A percentile compares a stretch with the other conserved stretches of the same genome.
Conservation (phyloP, 2,888 invertebrate genomes). For the Incurvaria masculella region DNA sequence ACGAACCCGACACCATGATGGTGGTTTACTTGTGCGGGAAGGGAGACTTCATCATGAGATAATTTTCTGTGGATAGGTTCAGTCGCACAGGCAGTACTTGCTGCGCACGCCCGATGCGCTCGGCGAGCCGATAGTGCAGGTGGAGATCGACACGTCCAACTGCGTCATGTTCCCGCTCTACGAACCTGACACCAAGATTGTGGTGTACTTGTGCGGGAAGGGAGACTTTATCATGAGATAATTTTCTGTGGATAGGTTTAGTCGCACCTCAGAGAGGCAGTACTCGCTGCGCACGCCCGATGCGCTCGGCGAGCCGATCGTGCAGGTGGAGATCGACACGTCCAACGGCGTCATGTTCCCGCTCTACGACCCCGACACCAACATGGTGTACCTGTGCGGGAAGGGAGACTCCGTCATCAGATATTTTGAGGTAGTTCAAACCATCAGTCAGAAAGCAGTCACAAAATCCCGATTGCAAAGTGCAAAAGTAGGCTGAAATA, state of each 20-base stretch:
- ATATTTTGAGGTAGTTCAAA: no score
- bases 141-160: constrained; percentile 91
- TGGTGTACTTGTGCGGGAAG: constrained; percentile 95
- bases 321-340: constrained; percentile 90
- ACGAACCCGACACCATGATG: constrained; percentile 94
- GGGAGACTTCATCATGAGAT: constrained; percentile 97
- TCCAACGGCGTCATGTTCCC: constrained; percentile 98
- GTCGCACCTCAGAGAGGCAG: constrained; percentile 96
- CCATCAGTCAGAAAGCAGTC: no score
- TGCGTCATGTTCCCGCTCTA: constrained; percentile 97
- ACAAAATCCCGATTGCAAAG: no score
- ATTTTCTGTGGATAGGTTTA: no score
- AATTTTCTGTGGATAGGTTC: no score
- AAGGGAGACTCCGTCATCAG: constrained; percentile 98
- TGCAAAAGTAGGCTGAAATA: no score
- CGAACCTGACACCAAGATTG: constrained; percentile 93
- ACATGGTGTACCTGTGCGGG: constrained; percentile 91
- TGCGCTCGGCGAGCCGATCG: constrained; percentile 81
- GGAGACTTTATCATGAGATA: no score
- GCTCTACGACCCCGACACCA: constrained; percentile 93
- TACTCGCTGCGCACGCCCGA: constrained; percentile 93
- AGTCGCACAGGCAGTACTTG: constrained; percentile 95
- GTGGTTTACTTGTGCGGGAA: constrained; percentile 96
- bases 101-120: constrained; percentile 87
- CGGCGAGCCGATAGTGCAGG: constrained; percentile 86